Conservation (phyloP, 37 sponge, comb jelly and placozoan genomes). For the Halisarca cf. caerulea region DNA sequence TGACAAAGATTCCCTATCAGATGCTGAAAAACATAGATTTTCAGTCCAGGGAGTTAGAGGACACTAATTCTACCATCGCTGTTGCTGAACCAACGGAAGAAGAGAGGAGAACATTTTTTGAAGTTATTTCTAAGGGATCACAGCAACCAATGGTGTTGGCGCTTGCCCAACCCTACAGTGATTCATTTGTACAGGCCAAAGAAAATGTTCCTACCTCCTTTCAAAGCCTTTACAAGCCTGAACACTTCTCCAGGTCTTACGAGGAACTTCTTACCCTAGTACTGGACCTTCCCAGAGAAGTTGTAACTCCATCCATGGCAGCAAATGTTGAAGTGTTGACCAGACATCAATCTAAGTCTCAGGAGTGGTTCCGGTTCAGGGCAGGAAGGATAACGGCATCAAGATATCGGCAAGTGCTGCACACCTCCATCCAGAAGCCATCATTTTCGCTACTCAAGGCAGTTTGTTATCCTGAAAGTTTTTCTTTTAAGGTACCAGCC, state of each 20-base stretch:
- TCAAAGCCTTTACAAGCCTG: constrained; percentile 26
- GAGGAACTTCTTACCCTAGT: constrained; percentile 15
- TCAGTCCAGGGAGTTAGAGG: constrained; percentile 46
- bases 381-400: constrained; percentile 49
- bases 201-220: constrained; percentile 25
- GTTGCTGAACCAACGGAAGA: constrained; percentile 57
- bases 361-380: constrained; percentile 29
- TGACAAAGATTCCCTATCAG: constrained; percentile 18
- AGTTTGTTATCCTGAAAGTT: constrained; percentile 40
- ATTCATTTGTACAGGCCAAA: background rate
- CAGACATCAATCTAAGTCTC: constrained; percentile 28
- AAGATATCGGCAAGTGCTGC: constrained; percentile 21
- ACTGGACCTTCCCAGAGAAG: background rate
- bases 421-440: constrained; percentile 31
- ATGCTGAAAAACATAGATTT: constrained; percentile 26
- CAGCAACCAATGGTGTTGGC: constrained; percentile 23
- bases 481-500: constrained; percentile 23
- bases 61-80: constrained; percentile 46
- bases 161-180: constrained; percentile 28
- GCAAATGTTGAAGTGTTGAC: constrained; percentile 7
- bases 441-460: constrained; percentile 19
- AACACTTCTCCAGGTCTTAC: background rate
- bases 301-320: constrained; percentile 19
- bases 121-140: too few species aligned
- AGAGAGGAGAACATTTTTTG: constrained; percentile 31